A percentile compares a stretch with the other conserved stretches of the same genome.
Evolutionary conservation across 2,888 invertebrate genomes (phyloP).

Genomic region (Eupithecia insigniata): DNA sequence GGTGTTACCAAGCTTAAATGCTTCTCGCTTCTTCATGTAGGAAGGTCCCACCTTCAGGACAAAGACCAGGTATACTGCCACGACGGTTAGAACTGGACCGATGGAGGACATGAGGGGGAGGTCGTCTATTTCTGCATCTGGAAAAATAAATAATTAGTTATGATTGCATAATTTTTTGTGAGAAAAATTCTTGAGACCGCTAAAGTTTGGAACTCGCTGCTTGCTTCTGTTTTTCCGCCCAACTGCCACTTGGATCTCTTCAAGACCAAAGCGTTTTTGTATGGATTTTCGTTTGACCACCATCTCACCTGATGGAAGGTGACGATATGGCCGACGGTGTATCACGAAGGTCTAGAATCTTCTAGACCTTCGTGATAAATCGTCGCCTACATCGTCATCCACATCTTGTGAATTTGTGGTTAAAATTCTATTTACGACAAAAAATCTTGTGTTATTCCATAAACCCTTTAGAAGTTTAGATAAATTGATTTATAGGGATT

Average conservation of each 20-base stretch:
- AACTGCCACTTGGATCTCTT: background rate
- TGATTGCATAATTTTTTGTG: no score
- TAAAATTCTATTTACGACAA: no score
- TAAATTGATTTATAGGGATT: background rate
- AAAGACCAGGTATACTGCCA: constrained; percentile 88
- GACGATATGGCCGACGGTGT: no score
- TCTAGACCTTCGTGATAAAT: background rate
- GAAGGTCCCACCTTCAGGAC: constrained; percentile 91
- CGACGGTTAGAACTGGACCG: constrained; percentile 89
- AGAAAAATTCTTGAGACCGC: background rate
- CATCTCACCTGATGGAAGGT: no score
- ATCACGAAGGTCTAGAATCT: no score
- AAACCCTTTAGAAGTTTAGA: background rate
- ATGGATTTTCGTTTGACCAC: no score
- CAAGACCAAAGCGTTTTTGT: no score
- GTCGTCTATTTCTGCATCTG: constrained; percentile 85
- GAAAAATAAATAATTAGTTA: constrained; percentile 43
- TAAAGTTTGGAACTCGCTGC: background rate
- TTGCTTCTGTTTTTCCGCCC: background rate
- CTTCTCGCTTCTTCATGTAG: constrained; percentile 93
- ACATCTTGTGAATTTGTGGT: no score
- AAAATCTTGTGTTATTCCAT: background rate
- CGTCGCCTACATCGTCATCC: background rate
- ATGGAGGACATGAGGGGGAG: constrained; percentile 92
- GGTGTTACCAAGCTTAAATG: constrained; percentile 89